These are phyloP conservation scores for Psettodes erumei DNA, from an alignment of 2,113 vertebrate genomes.

Conservation along the genomic window DNA sequence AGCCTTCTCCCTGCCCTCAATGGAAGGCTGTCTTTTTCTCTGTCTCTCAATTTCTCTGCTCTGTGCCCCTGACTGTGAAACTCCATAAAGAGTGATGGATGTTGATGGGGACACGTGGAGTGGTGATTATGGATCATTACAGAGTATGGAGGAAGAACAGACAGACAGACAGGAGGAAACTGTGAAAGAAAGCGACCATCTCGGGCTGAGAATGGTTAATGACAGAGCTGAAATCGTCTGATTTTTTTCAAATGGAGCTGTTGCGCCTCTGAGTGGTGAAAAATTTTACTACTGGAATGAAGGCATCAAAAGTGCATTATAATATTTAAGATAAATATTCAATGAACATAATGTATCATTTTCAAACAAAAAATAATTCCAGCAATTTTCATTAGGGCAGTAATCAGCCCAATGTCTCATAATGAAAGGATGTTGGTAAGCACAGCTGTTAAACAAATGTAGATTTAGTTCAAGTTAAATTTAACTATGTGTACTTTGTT, in stretches of 20 bases:
- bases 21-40: constrained; percentile 60
- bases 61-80: constrained; percentile 62
- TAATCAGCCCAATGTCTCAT: no score
- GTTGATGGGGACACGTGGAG: constrained; percentile 71
- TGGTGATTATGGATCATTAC: constrained; percentile 77
- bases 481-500: no score
- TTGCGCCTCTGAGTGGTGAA: constrained; percentile 68
- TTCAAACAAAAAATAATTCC: no score
- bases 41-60: constrained; percentile 46
- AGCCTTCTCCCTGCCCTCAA: constrained; percentile 71
- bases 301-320: neutral
- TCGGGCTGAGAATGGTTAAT: constrained; percentile 50
- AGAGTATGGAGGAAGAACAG: constrained; percentile 60
- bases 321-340: neutral
- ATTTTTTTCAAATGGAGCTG: constrained; percentile 49
- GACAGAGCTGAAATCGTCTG: neutral
- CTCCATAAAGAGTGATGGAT: constrained; percentile 77
- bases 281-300: constrained; percentile 22
- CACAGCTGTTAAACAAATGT: no score
- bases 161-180: constrained; percentile 38
- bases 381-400: no score
- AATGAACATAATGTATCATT: no score
- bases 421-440: no score
- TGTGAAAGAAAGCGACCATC: constrained; percentile 10
- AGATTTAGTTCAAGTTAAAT: no score